Percentiles rank a stretch among this genome's conserved stretches.
phyloP scores from a whole-genome alignment of 2,113 vertebrate species.

The Trichechus manatus region DNA sequence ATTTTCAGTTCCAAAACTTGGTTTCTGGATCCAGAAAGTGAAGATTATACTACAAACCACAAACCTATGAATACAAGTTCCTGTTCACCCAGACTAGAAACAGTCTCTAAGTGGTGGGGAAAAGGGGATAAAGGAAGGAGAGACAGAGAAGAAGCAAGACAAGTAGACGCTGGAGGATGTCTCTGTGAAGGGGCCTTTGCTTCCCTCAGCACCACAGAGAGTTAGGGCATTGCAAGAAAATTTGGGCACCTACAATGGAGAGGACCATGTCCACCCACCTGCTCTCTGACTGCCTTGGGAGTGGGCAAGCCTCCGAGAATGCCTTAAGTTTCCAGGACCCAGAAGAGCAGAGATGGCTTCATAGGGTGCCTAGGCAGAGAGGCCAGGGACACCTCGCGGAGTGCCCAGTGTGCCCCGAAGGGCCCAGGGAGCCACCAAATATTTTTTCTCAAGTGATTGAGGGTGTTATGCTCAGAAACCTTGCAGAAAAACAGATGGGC shows the following conservation, averaged over 20 bases:
- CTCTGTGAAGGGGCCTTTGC: neutral
- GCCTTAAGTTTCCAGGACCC: neutral
- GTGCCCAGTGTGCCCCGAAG: accelerated
- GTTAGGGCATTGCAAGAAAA: neutral
- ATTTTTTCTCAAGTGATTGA: neutral
- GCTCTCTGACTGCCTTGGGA: neutral
- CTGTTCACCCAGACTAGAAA: neutral
- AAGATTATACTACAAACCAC: neutral
- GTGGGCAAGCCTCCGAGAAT: neutral
- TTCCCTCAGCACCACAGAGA: neutral
- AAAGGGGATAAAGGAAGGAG: accelerated
- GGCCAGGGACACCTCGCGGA: neutral
- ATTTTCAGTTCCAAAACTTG: neutral
- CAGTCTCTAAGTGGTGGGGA: neutral
- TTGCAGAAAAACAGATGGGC: neutral
- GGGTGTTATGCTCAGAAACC: neutral
- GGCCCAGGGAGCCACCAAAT: neutral
- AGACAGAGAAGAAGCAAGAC: accelerated
- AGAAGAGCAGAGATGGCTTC: neutral
- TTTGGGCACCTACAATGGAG: neutral
- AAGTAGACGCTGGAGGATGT: neutral
- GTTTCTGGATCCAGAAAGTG: neutral
- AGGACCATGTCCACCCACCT: accelerated
- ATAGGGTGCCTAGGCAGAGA: neutral
- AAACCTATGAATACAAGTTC: neutral